Evolutionary conservation across 2,888 invertebrate genomes (phyloP), one percentile per base, ranked within the genome.

Genomic region (Acanthacorydalis orientalis): DNA sequence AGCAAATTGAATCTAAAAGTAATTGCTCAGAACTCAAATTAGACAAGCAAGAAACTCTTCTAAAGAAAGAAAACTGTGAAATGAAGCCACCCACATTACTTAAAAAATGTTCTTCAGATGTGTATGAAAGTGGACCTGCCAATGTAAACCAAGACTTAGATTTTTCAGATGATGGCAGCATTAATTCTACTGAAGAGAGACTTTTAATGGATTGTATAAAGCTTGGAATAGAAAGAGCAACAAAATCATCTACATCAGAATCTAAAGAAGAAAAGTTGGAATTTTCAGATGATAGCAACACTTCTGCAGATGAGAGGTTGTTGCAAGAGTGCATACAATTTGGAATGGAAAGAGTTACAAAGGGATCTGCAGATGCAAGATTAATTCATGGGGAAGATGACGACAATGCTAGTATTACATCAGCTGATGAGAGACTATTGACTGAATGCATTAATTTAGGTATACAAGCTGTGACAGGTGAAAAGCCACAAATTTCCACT

Each of bases 291-390:
- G 43, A 47, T 47, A 42, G 42, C 16, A 42, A 42, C 31, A 42
- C 16, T 10, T 47, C 47, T 2, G 37, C 23, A 50, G 67, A 68
- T 50, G 67, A 67, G 48, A 64, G 65, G 47, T 50, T 67, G 15
- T 52, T 68, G 46, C 57, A 60, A 54, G 68, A 67, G 54, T 68
- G 68, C 50, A 67, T 67, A 33, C 65, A 60, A 50, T 64, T 63
- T 34, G 67, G 68, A 46, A 67, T 68, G 50, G 59, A 64, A 38
- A 38, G 47, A 14, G 47, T 43, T 34, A 43, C 37, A 8, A 47
- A 47, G 14, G 43, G 47, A 2, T 39, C 31, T 11, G 46, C 39
- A 10, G 46, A 46, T 40, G 42, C 47, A 16, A 32, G 37, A 9
- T 23, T 47, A 31, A 43, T 43, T 11, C 42, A 47, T 31, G 43